Percentiles rank a stretch among this genome's conserved stretches.
phyloP scores from a whole-genome alignment of 1,140 invertebrate genomes.

The Pseudoatta argentina region DNA sequence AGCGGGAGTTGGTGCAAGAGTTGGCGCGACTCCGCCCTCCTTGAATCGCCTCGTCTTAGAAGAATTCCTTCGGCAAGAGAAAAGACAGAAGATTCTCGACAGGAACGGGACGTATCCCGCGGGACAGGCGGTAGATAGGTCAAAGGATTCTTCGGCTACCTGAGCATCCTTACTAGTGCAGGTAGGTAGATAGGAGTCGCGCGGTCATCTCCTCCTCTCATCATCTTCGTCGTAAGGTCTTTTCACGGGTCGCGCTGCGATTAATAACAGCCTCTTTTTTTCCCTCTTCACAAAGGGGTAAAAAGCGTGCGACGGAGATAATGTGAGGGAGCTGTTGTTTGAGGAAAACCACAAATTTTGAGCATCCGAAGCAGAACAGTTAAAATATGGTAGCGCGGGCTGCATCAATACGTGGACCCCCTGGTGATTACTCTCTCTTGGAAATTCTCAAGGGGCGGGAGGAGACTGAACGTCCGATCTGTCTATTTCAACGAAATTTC shows the following conservation, averaged over 20 bases:
- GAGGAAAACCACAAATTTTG: slow-evolving; percentile 69
- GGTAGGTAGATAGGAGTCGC: slow-evolving; percentile 39
- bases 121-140: slow-evolving; percentile 81
- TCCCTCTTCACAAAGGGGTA: slow-evolving; percentile 45
- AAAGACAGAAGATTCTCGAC: slow-evolving; percentile 75
- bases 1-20: slow-evolving; percentile 72
- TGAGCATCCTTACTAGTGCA: slow-evolving; percentile 72
- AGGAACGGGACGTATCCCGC: slow-evolving; percentile 74
- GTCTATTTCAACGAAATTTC: slow-evolving; percentile 12
- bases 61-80: slow-evolving; percentile 78
- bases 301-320: slow-evolving; percentile 56
- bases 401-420: slow-evolving; percentile 68
- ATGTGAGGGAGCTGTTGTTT: slow-evolving; percentile 71
- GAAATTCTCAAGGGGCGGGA: slow-evolving; percentile 75
- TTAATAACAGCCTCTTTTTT: slow-evolving; percentile 70
- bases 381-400: slow-evolving; percentile 36
- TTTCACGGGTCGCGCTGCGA: slow-evolving; percentile 66
- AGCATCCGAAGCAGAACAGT: slow-evolving; percentile 1
- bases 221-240: slow-evolving; percentile 46
- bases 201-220: slow-evolving; percentile 43
- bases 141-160: slow-evolving; percentile 83
- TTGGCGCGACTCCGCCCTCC: slow-evolving; percentile 65
- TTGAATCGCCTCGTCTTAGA: slow-evolving; percentile 64
- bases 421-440: slow-evolving; percentile 73
- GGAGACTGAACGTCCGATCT: neutral